Evolutionary conservation across 92 coral and sea anemone genomes (phyloP), one percentile per base, ranked within the genome.

Genomic region (Parazoanthus darwini): DNA sequence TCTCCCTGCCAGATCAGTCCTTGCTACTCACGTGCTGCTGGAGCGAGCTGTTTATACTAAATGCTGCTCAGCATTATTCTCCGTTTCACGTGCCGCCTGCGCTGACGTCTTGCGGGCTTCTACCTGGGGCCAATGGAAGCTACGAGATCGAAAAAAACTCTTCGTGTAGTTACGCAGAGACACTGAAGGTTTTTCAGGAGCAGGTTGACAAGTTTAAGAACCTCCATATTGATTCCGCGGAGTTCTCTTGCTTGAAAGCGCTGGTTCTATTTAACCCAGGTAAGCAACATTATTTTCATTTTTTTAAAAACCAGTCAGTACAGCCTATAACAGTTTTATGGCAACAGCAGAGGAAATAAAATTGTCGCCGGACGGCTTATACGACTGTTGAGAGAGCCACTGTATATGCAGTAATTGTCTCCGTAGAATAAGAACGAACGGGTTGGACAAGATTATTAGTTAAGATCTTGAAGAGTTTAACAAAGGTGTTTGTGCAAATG

Each of bases 181-280:
- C 87, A 36, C 86, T 89, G 23, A 81, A 89, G 73, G 59, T 95
- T 74, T 95, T 95, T 50, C 96, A 95, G 18, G 98, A 93, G 82
- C 98, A 95, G 75, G 98, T 89, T 22, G 94, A 89, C 54, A 95
- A 95, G 81, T 93, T 97, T 51, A 90, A 94, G 79, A 92, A 87
- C 86, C 89, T 97, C 42, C 98, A 95, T 51, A 95, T 97, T 58
- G 99, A 97, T 85, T 95, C 99, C 4, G 99, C 99, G 11, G 99
- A 97, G 89, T 97, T 92, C 88, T 97, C 98, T 51, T 97, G 99
- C 77, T 89, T 97, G 46, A 97, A 97, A 84, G 99, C 98, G 15
- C 91, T 95, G 66, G 93, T 95, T 72, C 92, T 95, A 14, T 95
- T 95, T 77, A 95, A 94, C 51, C 91, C 94, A 39, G 94, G 94